Base-by-base conservation (phyloP, 1,140 invertebrate genomes). In the Limonius californicus region DNA sequence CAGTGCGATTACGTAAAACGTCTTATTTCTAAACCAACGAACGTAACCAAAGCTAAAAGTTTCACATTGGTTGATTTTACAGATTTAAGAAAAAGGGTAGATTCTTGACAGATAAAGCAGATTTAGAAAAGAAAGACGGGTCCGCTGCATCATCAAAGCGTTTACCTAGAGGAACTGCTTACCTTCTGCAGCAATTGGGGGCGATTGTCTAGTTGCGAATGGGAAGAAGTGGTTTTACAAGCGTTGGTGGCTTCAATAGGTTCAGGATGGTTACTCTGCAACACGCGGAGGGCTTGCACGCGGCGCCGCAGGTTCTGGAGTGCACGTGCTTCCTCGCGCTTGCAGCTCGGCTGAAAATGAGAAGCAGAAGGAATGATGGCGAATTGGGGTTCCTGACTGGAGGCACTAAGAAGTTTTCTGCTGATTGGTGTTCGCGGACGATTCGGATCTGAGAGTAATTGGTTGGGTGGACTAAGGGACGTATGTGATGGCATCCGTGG, bases 171-270 rank as follows among this genome's bases (percentile, higher is more conserved):
- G n/a, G n/a, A n/a, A n/a, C n/a, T n/a, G n/a, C 66, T 67, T 68
- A 78, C 77, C 74, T 77, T 77, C 67, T 77, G 74, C 12, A 78
- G 65, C 9, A 78, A 66, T 64, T 74, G 70, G 42, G 76, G 72
- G 54, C 76, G 64, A 68, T 77, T 76, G 63, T 77, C 75, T 18
- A 74, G 63, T 20, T 57, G 32, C 6, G n/a, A 56, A 21, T 54
- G 30, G 20, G 59, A 30, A 47, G 30, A 45, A 8, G 39, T 43
- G 2, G 15, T 54, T 39, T 59, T 47, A 42, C 54, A 23, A 54
- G 58, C 16, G 16, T 54, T 50, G 14, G 47, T 39, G 23, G 59
- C 19, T 19, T 57, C 54, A 7, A 61, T 60, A 35, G 58, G 27
- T 11, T 43, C 63, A 9, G 42, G 60, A 39, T 64, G 66, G 57